A percentile compares a stretch with the other conserved stretches of the same genome.
phyloP scores from a whole-genome alignment of 2,113 vertebrate species.

The Sylvietta virens region DNA sequence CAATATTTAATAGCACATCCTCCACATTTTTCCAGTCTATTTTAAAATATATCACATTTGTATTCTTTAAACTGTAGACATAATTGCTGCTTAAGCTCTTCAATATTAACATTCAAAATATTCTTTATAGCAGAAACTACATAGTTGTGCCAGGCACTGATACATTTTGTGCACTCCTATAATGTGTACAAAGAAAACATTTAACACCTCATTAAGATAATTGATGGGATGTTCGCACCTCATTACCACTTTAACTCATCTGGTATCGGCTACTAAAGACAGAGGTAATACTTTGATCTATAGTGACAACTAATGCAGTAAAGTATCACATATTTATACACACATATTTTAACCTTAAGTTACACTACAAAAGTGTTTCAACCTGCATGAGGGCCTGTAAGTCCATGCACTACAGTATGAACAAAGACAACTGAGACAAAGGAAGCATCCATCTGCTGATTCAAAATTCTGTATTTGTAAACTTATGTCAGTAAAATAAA shows the following conservation, averaged over 20 bases:
- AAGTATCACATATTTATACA: not conserved
- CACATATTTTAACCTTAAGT: not conserved
- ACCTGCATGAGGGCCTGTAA: not conserved
- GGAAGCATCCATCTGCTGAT: not conserved
- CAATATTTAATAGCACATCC: not conserved
- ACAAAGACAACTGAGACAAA: not conserved
- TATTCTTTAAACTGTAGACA: not conserved
- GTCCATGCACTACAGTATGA: not conserved
- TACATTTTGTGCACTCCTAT: not conserved
- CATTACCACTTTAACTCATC: constrained; percentile 26
- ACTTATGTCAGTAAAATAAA: not conserved
- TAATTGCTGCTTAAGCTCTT: not conserved
- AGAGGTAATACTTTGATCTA: not conserved
- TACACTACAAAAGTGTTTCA: not conserved
- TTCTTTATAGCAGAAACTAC: not conserved
- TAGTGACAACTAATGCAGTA: not conserved
- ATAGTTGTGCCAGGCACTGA: not conserved
- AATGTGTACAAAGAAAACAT: not conserved
- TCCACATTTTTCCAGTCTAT: not conserved
- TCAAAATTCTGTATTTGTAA: not conserved
- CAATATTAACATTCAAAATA: not conserved
- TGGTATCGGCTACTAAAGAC: not conserved
- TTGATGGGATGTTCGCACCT: not conserved
- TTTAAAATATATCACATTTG: not conserved
- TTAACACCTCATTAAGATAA: constrained; percentile 49